Percentiles rank a stretch among this genome's conserved stretches.
Evolutionary conservation across 2,888 invertebrate species (phyloP).

Genomic region (Campoplex capitator): DNA sequence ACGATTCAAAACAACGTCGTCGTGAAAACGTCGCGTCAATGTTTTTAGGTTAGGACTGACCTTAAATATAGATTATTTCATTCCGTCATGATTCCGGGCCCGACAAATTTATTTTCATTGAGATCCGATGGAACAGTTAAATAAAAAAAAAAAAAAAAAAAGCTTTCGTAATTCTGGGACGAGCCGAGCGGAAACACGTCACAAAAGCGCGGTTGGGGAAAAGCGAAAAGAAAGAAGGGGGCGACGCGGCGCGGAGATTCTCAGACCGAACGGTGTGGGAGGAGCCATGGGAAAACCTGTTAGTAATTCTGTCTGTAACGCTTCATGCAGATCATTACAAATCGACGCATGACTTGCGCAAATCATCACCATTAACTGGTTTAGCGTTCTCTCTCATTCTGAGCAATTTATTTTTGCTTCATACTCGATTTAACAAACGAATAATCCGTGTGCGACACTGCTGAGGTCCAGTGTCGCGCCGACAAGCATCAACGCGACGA

Average conservation of each 20-base stretch:
- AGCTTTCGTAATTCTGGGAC: not conserved
- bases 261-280: not conserved
- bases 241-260: not conserved
- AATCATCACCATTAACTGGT: slow-evolving; percentile 44
- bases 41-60: slow-evolving; percentile 7
- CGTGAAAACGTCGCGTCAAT: not conserved
- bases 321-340: slow-evolving; percentile 12
- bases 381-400: slow-evolving; percentile 44
- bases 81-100: not conserved
- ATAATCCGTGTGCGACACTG: slow-evolving; percentile 30
- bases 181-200: not conserved
- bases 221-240: not conserved
- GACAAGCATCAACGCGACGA: not conserved
- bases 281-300: not conserved
- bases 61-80: not conserved
- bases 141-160: not conserved
- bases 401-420: slow-evolving; percentile 60
- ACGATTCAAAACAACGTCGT: not conserved
- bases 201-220: too few relatives aligned
- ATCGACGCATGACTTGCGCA: slow-evolving; percentile 32
- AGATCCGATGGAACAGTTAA: not conserved
- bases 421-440: slow-evolving; percentile 53
- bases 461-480: slow-evolving; percentile 6
- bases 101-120: not conserved
- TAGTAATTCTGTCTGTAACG: slow-evolving; percentile 4